Conservation (phyloP, 2,797 vertebrate genomes). For the Hippopotamyrus pictus region DNA sequence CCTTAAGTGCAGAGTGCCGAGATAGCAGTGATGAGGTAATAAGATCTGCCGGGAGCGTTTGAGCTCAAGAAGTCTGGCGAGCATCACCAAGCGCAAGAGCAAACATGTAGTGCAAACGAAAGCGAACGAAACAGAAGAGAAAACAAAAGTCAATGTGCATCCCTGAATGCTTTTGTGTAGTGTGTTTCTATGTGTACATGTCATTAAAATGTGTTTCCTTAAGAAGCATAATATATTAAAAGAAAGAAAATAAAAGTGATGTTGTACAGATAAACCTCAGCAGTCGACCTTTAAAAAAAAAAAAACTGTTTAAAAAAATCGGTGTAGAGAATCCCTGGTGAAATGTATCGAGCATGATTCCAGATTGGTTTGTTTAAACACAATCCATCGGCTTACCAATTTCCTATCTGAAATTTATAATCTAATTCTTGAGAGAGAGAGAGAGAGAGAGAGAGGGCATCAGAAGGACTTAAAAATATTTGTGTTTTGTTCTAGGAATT, state of each 20-base stretch:
- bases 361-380: slow-evolving; percentile 46
- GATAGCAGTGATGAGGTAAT: slow-evolving; percentile 73
- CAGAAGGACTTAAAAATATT: slow-evolving; percentile 33
- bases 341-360: slow-evolving; percentile 50
- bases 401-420: slow-evolving; percentile 33
- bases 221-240: slow-evolving; percentile 47
- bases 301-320: background rate
- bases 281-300: slow-evolving; percentile 56
- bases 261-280: slow-evolving; percentile 55
- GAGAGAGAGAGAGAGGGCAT: slow-evolving; percentile 36
- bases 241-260: slow-evolving; percentile 53
- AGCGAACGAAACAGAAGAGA: slow-evolving; percentile 57
- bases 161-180: slow-evolving; percentile 65
- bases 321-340: slow-evolving; percentile 45
- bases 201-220: background rate
- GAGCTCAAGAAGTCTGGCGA: slow-evolving; percentile 33
- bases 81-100: slow-evolving; percentile 49
- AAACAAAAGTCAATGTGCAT: slow-evolving; percentile 66
- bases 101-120: slow-evolving; percentile 74
- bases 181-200: slow-evolving; percentile 37
- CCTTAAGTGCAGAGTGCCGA: slow-evolving; percentile 70
- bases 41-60: slow-evolving; percentile 50
- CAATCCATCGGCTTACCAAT: slow-evolving; percentile 48
- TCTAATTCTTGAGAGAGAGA: slow-evolving; percentile 39
- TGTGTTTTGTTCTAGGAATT: slow-evolving; percentile 42